These are phyloP conservation scores for Papilio elwesi DNA, from an alignment of 2,888 invertebrate genomes.

Conservation along the genomic window DNA sequence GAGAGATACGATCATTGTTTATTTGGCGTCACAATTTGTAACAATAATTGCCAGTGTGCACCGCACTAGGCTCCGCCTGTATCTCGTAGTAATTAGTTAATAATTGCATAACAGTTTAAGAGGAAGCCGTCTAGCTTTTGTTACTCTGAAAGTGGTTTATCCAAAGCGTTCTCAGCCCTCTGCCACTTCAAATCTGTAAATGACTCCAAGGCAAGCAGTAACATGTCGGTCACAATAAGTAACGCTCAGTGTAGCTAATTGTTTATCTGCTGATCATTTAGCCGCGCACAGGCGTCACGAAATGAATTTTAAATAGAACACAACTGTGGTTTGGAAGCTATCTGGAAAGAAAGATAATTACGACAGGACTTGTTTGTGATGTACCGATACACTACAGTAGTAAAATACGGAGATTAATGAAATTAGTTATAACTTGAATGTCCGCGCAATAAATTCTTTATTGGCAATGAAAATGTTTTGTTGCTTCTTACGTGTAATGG, in stretches of 20 bases:
- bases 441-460: slow-evolving; percentile 46
- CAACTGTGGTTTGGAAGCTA: not conserved
- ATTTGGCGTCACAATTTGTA: too few relatives aligned
- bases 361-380: slow-evolving; percentile 33
- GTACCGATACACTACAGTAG: slow-evolving; percentile 40
- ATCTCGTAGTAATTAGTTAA: too few relatives aligned
- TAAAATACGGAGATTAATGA: slow-evolving; percentile 51
- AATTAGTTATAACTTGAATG: slow-evolving; percentile 48
- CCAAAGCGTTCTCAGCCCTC: too few relatives aligned
- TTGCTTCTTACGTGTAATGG: slow-evolving; percentile 22
- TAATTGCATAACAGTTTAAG: too few relatives aligned
- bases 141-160: too few relatives aligned
- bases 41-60: too few relatives aligned
- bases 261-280: not conserved
- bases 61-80: too few relatives aligned
- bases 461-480: slow-evolving; percentile 39
- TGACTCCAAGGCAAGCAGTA: too few relatives aligned
- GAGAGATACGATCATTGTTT: too few relatives aligned
- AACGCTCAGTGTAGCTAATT: not conserved
- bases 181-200: too few relatives aligned
- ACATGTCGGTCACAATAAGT: not conserved
- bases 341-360: slow-evolving; percentile 9
- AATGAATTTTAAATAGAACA: not conserved
- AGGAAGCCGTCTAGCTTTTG: too few relatives aligned
- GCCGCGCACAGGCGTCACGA: not conserved